These are phyloP conservation scores for Drusus annulatus DNA, from an alignment of 1,140 invertebrate genomes.

Conservation along the genomic window DNA sequence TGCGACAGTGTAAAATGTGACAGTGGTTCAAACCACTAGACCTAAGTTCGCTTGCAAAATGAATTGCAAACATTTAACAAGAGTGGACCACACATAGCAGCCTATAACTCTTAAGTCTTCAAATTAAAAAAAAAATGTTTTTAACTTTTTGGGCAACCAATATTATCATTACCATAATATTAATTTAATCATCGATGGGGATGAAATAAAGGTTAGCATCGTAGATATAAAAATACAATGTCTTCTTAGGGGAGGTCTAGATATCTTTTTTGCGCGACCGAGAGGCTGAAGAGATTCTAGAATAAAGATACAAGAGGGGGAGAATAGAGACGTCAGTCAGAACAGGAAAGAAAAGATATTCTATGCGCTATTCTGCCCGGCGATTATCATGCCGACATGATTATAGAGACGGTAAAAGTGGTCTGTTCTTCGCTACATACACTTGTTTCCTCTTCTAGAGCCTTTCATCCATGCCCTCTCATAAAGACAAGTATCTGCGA, in stretches of 20 bases:
- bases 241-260: not conserved
- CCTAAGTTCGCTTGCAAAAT: no score
- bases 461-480: constrained; percentile 7
- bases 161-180: no score
- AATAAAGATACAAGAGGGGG: not conserved
- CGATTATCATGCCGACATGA: constrained; percentile 2
- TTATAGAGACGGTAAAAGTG: constrained; percentile 17
- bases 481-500: constrained; percentile 6
- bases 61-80: no score
- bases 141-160: no score
- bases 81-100: no score
- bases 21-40: no score
- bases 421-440: not conserved
- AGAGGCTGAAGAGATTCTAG: not conserved
- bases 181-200: no score
- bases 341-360: constrained; percentile 14
- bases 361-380: not conserved
- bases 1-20: no score
- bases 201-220: no score
- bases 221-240: not conserved
- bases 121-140: no score
- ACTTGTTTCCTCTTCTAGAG: not conserved
- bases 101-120: no score
- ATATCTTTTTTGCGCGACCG: not conserved
- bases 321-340: not conserved